Evolutionary conservation across 1,140 invertebrate species (phyloP).

Genomic region (Stenopsyche tienmushanensis): DNA sequence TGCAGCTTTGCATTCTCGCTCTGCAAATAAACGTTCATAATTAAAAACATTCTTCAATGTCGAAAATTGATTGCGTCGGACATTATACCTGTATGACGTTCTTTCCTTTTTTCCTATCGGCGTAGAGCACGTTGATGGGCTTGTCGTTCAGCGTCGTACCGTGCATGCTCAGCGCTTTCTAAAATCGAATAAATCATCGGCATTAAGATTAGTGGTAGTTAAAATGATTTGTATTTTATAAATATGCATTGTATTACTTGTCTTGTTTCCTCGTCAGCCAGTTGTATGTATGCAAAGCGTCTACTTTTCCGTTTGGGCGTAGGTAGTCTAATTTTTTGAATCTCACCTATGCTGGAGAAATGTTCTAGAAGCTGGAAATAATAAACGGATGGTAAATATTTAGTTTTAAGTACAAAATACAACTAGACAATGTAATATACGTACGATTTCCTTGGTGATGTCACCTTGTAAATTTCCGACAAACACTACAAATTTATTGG

Average conservation of each 20-base stretch:
- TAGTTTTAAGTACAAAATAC: neutral
- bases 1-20: conserved; percentile 28
- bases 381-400: neutral
- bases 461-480: conserved; percentile 53
- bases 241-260: no score
- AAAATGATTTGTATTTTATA: neutral
- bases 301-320: conserved; percentile 44
- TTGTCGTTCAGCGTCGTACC: conserved; percentile 48
- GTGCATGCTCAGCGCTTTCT: conserved; percentile 55
- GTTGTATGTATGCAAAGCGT: conserved; percentile 54
- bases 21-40: conserved; percentile 28
- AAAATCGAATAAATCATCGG: conserved; percentile 39
- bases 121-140: conserved; percentile 52
- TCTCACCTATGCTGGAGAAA: conserved; percentile 50
- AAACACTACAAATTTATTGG: conserved; percentile 50
- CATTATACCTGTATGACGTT: conserved; percentile 16
- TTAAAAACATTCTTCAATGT: neutral
- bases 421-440: neutral
- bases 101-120: conserved; percentile 37
- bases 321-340: conserved; percentile 49
- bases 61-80: neutral
- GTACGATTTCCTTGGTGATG: conserved; percentile 48
- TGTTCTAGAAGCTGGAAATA: conserved; percentile 45
- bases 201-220: neutral
- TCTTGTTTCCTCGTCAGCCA: conserved; percentile 48